Percentiles rank a stretch among this genome's conserved stretches.
phyloP scores from a whole-genome alignment of 2,797 vertebrate species.

The Saxicola maurus region DNA sequence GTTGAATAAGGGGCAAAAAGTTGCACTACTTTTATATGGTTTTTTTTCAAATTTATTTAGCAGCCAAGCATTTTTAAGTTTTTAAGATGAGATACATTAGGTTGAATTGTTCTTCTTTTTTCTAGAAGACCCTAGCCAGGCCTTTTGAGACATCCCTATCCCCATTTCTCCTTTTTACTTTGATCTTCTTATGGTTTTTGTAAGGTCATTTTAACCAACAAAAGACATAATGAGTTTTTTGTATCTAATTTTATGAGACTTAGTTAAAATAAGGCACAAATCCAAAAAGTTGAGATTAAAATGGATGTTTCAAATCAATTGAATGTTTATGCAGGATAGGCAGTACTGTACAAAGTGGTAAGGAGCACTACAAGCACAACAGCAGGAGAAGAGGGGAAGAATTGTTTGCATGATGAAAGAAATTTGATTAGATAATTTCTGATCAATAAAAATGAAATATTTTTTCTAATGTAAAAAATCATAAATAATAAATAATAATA shows the following conservation, averaged over 20 bases:
- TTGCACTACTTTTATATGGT: background rate
- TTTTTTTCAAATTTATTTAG: background rate
- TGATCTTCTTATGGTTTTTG: background rate
- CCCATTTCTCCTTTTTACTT: background rate
- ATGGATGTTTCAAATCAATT: background rate
- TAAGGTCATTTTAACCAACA: background rate
- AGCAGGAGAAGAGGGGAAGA: background rate
- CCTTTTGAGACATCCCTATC: background rate
- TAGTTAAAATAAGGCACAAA: background rate
- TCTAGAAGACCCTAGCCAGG: background rate
- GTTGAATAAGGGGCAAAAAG: background rate
- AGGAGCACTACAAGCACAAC: background rate
- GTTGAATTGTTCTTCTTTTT: background rate
- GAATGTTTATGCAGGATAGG: background rate
- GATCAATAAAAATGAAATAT: background rate
- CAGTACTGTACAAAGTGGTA: background rate
- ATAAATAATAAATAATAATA: accelerated
- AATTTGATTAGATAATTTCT: background rate
- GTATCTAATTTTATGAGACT: background rate
- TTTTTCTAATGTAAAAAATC: background rate
- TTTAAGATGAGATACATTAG: background rate
- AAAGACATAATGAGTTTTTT: background rate
- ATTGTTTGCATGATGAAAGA: background rate
- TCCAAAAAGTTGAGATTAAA: background rate
- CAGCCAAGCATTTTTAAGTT: background rate